Evolutionary conservation across 2,113 vertebrate species (phyloP).

Genomic region (Siphamia tubifer): DNA sequence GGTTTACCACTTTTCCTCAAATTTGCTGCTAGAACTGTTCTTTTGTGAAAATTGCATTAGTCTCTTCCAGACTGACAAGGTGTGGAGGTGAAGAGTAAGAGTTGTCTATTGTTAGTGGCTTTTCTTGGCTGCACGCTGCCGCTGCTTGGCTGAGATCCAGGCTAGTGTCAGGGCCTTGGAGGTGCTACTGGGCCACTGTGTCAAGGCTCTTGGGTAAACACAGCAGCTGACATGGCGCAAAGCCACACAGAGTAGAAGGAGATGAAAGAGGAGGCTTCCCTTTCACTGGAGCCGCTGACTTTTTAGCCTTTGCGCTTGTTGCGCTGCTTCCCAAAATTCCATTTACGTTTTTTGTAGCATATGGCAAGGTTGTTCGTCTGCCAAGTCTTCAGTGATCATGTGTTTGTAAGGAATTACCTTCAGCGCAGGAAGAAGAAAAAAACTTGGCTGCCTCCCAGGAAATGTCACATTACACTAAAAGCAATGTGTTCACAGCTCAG

Average conservation of each 20-base stretch:
- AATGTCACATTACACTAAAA: slow-evolving; percentile 61
- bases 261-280: slow-evolving; percentile 42
- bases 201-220: slow-evolving; percentile 71
- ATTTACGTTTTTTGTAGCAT: slow-evolving; percentile 60
- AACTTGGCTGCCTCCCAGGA: slow-evolving; percentile 54
- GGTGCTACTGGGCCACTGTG: slow-evolving; percentile 73
- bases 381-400: slow-evolving; percentile 59
- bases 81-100: slow-evolving; percentile 24
- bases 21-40: no score
- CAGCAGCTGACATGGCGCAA: slow-evolving; percentile 62
- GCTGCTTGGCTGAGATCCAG: slow-evolving; percentile 68
- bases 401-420: slow-evolving; percentile 40
- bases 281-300: slow-evolving; percentile 28
- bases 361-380: slow-evolving; percentile 43
- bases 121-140: slow-evolving; percentile 37
- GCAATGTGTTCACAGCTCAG: slow-evolving; percentile 53
- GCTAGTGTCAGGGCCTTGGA: slow-evolving; percentile 43
- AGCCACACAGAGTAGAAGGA: slow-evolving; percentile 49
- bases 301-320: slow-evolving; percentile 22
- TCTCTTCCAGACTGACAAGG: neutral
- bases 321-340: slow-evolving; percentile 53
- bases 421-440: slow-evolving; percentile 16
- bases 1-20: no score
- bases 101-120: slow-evolving; percentile 56
- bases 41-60: no score